Percentiles rank a stretch among this genome's conserved stretches.
Evolutionary conservation across 2,888 invertebrate species (phyloP).

Genomic region (Lydus trimaculatus): DNA sequence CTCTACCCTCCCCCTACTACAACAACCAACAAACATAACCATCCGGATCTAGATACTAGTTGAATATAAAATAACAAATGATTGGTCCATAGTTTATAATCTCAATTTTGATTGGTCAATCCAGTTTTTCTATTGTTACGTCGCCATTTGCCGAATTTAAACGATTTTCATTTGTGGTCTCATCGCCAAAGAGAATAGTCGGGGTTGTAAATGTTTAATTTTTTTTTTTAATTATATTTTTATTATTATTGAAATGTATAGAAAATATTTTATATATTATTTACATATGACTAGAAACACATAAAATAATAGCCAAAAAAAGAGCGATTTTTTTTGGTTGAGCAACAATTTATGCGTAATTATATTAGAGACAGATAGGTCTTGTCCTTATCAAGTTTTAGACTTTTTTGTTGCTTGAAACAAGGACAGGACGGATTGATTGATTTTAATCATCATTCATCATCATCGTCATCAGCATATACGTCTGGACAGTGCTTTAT

Average conservation of each 20-base stretch:
- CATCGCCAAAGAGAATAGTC: conserved; percentile 62
- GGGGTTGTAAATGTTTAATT: conserved; percentile 49
- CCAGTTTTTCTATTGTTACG: not conserved
- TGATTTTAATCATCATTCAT: not conserved
- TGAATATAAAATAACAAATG: not conserved
- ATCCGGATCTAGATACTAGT: not conserved
- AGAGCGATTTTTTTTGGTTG: not conserved
- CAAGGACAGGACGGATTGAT: not conserved
- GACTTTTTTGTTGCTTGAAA: not conserved
- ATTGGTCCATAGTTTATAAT: conserved; percentile 40
- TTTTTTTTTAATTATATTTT: not conserved
- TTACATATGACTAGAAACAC: not conserved
- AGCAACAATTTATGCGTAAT: not conserved
- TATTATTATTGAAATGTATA: not conserved
- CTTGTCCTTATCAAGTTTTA: not conserved
- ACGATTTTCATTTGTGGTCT: conserved; percentile 61
- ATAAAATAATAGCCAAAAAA: not conserved
- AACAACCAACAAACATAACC: not conserved
- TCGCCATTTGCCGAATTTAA: not conserved
- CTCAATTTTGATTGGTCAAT: conserved; percentile 40
- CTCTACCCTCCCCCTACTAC: not conserved
- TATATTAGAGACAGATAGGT: not conserved
- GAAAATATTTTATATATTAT: not conserved
- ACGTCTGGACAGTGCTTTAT: conserved; percentile 1
- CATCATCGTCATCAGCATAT: too few relatives aligned